A percentile compares a stretch with the other conserved stretches of the same genome.
Conservation (phyloP, 2,113 vertebrate species). For the Anoura caudifer region DNA sequence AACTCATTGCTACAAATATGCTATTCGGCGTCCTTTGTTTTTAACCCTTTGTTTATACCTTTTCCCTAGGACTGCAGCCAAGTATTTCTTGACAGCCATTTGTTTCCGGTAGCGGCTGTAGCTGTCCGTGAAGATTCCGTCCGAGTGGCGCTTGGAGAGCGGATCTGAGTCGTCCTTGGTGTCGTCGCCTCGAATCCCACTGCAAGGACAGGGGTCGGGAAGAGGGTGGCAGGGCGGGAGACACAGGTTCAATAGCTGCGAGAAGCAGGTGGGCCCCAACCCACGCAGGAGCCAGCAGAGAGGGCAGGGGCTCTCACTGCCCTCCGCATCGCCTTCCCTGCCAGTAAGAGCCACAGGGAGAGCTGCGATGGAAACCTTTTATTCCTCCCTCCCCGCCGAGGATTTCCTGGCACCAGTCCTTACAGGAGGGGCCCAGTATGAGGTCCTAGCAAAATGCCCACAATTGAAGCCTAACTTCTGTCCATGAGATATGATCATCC, state of each 20-base stretch:
- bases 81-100: conserved; percentile 99
- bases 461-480: neutral
- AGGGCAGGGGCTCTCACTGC: neutral
- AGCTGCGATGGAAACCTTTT: neutral
- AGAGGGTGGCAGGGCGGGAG: conserved; percentile 42
- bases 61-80: conserved; percentile 98
- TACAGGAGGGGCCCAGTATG: neutral
- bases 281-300: neutral
- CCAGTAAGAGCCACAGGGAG: neutral
- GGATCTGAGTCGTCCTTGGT: conserved; percentile 91
- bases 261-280: conserved; percentile 9
- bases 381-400: neutral
- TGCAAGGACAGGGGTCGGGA: conserved; percentile 58
- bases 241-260: neutral
- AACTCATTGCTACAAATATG: conserved; percentile 92
- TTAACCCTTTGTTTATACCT: conserved; percentile 99
- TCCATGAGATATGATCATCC: neutral
- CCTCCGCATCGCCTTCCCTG: neutral
- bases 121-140: conserved; percentile 99
- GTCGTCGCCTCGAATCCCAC: conserved; percentile 77
- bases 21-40: conserved; percentile 98
- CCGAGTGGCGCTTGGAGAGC: conserved; percentile 96
- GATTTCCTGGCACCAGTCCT: neutral
- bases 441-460: neutral
- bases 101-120: conserved; percentile 99